These are phyloP conservation scores for Ectropis grisescens DNA, from an alignment of 1,140 invertebrate genomes.

Conservation along the genomic window DNA sequence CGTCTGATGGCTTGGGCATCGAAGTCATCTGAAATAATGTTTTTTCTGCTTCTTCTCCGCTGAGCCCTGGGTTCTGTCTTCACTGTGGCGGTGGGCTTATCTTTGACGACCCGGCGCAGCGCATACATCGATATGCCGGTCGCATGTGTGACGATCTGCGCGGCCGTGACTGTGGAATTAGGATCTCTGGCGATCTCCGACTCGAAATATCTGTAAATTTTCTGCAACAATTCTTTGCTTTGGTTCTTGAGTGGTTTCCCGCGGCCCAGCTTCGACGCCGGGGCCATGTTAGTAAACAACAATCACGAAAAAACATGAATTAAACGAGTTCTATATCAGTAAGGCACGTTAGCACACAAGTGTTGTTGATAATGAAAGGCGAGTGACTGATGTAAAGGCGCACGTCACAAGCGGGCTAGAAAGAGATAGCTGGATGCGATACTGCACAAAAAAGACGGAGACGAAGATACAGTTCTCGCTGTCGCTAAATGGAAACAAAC, in stretches of 20 bases:
- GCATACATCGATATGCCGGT: constrained; percentile 8
- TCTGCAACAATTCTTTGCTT: constrained; percentile 10
- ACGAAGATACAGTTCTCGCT: too few species aligned
- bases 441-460: too few species aligned
- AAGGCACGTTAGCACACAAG: constrained; percentile 2
- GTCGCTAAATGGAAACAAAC: too few species aligned
- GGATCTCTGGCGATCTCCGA: constrained; percentile 9
- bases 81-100: neutral
- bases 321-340: too few species aligned
- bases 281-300: constrained; percentile 6
- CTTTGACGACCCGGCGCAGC: constrained; percentile 1
- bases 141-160: constrained; percentile 7
- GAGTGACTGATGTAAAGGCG: constrained; percentile 5
- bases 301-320: too few species aligned
- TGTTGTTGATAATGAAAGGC: constrained; percentile 8
- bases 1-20: constrained; percentile 5
- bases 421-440: neutral
- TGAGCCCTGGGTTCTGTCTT: constrained; percentile 1
- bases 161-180: constrained; percentile 8
- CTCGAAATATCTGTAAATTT: constrained; percentile 11
- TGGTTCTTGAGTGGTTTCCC: constrained; percentile 10
- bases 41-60: constrained; percentile 1
- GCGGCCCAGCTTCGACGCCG: constrained; percentile 4
- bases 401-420: neutral
- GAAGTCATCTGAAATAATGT: constrained; percentile 2